A percentile compares a stretch with the other conserved stretches of the same genome.
Evolutionary conservation across 2,797 vertebrate genomes (phyloP).

Genomic region (Phyllotis vaccarum): DNA sequence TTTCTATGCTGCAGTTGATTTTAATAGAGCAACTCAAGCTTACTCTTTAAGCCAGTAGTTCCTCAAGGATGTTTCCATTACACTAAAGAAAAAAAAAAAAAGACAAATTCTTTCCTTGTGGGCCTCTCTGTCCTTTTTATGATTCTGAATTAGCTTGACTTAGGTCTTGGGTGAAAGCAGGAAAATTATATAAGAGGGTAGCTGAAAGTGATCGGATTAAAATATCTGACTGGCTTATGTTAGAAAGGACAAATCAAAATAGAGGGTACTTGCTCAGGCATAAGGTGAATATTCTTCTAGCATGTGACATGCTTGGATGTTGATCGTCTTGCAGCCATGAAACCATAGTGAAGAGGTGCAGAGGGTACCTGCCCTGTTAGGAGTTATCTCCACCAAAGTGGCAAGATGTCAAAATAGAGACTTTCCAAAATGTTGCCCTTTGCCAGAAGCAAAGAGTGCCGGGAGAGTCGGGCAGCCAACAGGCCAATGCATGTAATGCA

Average conservation of each 20-base stretch:
- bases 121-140: not conserved
- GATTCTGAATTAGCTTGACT: conserved; percentile 47
- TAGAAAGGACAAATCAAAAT: conserved; percentile 42
- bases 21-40: conserved; percentile 46
- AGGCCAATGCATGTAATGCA: conserved; percentile 83
- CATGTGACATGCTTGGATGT: not conserved
- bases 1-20: conserved; percentile 15
- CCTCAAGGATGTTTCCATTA: conserved; percentile 17
- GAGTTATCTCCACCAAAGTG: conserved; percentile 52
- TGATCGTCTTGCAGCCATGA: not conserved
- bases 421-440: conserved; percentile 66
- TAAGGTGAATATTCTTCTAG: not conserved
- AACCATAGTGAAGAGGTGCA: not conserved
- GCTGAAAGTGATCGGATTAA: conserved; percentile 41
- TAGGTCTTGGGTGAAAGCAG: conserved; percentile 41
- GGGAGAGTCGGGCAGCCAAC: conserved; percentile 73
- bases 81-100: not conserved
- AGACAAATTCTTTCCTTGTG: not conserved
- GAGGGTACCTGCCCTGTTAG: conserved; percentile 37
- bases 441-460: conserved; percentile 77
- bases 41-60: conserved; percentile 52
- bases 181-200: conserved; percentile 41
- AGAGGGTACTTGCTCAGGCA: not conserved
- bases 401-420: conserved; percentile 75
- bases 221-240: not conserved